A percentile compares a stretch with the other conserved stretches of the same genome.
These are phyloP conservation scores for Zosterops japonicus DNA, from an alignment of 2,113 vertebrate species.

Conservation along the genomic window DNA sequence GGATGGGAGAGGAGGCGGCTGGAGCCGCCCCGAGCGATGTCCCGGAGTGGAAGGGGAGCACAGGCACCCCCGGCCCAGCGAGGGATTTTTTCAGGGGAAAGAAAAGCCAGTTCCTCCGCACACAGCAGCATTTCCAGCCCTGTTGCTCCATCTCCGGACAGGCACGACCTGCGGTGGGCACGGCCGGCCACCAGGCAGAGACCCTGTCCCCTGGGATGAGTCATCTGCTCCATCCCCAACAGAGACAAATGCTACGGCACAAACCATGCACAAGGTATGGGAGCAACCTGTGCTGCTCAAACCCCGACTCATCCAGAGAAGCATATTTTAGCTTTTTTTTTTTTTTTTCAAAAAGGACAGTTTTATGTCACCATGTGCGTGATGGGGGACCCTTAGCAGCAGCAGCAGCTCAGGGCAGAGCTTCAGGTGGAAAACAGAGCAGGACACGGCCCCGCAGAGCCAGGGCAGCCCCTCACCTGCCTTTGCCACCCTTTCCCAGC, in stretches of 20 bases:
- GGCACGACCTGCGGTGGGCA: background rate
- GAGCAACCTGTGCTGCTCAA: background rate
- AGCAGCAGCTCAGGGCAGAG: background rate
- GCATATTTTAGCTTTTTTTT: background rate
- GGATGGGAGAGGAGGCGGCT: background rate
- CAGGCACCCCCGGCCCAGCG: background rate
- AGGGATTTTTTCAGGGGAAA: background rate
- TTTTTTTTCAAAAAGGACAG: background rate
- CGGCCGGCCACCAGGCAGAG: background rate
- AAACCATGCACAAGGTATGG: background rate
- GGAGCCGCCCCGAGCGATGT: background rate
- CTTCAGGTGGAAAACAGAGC: background rate
- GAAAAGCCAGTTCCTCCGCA: background rate
- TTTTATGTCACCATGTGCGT: accelerated
- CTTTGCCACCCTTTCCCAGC: background rate
- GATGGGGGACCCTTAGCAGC: background rate
- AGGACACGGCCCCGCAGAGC: accelerated
- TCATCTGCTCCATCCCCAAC: background rate
- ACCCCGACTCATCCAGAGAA: background rate
- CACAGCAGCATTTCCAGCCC: background rate
- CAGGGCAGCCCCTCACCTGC: background rate
- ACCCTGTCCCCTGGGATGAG: background rate
- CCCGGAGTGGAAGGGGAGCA: background rate
- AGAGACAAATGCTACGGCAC: background rate
- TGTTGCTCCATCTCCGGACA: background rate